phyloP scores from a whole-genome alignment of 2,113 vertebrate genomes.

The Sinocyclocheilus anshuiensis region DNA sequence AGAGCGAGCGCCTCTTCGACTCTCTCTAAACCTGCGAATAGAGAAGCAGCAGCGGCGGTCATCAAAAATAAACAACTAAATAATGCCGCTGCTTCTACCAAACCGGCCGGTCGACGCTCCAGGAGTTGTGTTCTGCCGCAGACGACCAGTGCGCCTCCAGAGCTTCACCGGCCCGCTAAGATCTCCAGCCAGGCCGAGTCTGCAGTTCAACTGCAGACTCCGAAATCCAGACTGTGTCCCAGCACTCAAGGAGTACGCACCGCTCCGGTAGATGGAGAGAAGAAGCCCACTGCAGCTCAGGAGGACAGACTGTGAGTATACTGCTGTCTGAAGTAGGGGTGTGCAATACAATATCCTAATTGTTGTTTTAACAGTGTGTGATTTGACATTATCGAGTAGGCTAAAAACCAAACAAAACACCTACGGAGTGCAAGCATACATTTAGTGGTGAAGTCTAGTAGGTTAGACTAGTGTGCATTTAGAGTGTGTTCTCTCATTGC shows the following conservation, averaged over 20 bases:
- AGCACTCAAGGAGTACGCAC: constrained; percentile 55
- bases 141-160: constrained; percentile 15
- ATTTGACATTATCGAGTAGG: no score
- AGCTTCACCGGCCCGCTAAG: constrained; percentile 42
- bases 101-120: not conserved
- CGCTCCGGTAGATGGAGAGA: constrained; percentile 2
- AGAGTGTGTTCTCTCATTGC: no score
- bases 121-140: constrained; percentile 42
- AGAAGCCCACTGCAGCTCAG: constrained; percentile 68
- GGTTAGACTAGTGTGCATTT: no score
- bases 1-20: not conserved
- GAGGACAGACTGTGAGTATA: constrained; percentile 74
- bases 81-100: not conserved
- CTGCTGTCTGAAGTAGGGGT: not conserved
- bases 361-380: no score
- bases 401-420: no score
- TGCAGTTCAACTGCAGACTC: constrained; percentile 36
- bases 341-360: no score
- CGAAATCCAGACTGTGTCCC: constrained; percentile 51
- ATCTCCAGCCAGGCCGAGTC: constrained; percentile 18
- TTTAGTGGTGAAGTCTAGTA: no score
- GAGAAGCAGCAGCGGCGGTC: not conserved
- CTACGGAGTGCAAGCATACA: no score
- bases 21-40: not conserved
- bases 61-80: not conserved